These are phyloP conservation scores for Cairina moschata DNA, from an alignment of 2,113 vertebrate genomes.

Conservation along the genomic window DNA sequence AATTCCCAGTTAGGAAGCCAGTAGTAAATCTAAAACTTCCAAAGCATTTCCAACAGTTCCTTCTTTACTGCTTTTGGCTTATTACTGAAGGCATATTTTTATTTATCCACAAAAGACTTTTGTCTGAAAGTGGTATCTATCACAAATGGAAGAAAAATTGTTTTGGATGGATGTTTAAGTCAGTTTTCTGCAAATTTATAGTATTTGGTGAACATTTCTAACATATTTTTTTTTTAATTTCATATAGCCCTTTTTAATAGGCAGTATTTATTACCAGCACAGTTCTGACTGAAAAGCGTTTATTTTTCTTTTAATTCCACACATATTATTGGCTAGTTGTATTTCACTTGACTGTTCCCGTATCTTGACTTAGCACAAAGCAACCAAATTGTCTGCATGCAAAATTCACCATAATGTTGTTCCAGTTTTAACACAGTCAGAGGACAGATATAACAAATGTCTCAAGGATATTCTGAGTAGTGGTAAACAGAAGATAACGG, in stretches of 20 bases:
- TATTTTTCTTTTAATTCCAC: conserved; percentile 18
- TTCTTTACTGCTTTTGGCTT: neutral
- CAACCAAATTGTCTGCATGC: neutral
- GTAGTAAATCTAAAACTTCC: neutral
- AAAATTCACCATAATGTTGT: neutral
- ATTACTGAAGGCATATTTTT: neutral
- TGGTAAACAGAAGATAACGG: conserved; percentile 24
- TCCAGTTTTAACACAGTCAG: neutral
- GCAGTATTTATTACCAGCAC: neutral
- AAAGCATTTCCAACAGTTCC: neutral
- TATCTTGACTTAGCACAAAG: conserved; percentile 8
- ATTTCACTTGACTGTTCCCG: conserved; percentile 4
- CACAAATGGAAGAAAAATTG: neutral
- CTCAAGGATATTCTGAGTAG: neutral
- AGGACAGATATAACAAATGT: neutral
- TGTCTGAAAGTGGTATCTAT: neutral
- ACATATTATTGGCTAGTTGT: conserved; percentile 16
- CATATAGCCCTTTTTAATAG: neutral
- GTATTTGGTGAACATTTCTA: neutral
- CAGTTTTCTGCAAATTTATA: neutral
- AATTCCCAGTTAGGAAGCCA: conserved; percentile 38
- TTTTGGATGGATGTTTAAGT: neutral
- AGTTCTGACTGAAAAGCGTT: neutral
- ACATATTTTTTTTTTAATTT: neutral
- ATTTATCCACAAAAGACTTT: neutral